These are phyloP conservation scores for Mermis nigrescens DNA, from an alignment of 2,888 invertebrate genomes.

Conservation along the genomic window DNA sequence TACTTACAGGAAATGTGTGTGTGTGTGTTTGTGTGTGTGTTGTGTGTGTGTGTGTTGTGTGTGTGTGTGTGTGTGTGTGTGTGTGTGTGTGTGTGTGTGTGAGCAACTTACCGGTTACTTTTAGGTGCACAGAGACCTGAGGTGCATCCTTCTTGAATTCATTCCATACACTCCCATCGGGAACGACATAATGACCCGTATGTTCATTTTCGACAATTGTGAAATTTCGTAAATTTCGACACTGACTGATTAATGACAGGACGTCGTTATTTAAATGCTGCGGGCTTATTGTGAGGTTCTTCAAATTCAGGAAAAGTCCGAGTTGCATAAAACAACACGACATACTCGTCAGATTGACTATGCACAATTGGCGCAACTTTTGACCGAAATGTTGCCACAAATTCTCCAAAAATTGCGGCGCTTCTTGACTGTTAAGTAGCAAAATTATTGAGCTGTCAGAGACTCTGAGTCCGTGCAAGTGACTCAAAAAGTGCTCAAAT, in stretches of 20 bases:
- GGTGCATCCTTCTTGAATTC: conserved; percentile 40
- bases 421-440: conserved; percentile 47
- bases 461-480: conserved; percentile 45
- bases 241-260: conserved; percentile 18
- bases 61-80: too few species aligned
- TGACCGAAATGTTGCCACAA: conserved; percentile 44
- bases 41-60: too few species aligned
- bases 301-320: conserved; percentile 53
- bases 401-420: conserved; percentile 51
- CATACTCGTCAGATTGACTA: conserved; percentile 54
- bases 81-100: too few species aligned
- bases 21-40: too few species aligned
- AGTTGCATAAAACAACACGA: conserved; percentile 52
- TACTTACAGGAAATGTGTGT: too few species aligned
- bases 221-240: conserved; percentile 43
- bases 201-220: conserved; percentile 51
- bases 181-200: conserved; percentile 27
- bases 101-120: too few species aligned
- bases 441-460: conserved; percentile 41
- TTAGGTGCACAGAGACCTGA: conserved; percentile 48
- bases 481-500: conserved; percentile 43
- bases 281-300: conserved; percentile 39
- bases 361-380: conserved; percentile 44
- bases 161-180: conserved; percentile 37
- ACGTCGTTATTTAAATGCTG: conserved; percentile 43